Percentiles rank a stretch among this genome's conserved stretches.
phyloP scores from a whole-genome alignment of 2,113 vertebrate genomes.

The Aphelocoma coerulescens region DNA sequence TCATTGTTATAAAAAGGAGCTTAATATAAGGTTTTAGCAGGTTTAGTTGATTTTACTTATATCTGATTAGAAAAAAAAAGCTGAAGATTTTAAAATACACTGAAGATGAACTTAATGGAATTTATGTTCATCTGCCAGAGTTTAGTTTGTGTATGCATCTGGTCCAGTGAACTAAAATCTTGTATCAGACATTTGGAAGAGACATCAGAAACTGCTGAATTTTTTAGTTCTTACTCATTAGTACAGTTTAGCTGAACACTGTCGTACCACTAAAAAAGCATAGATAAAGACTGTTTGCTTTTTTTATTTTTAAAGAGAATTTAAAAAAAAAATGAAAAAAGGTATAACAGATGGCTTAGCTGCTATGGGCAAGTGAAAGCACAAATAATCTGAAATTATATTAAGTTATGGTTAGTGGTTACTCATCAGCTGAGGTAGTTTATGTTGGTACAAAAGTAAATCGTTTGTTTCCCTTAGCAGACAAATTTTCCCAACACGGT shows the following conservation, averaged over 20 bases:
- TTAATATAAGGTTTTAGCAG: not conserved
- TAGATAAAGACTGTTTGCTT: not conserved
- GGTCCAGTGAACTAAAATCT: not conserved
- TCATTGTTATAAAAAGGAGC: not conserved
- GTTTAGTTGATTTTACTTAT: not conserved
- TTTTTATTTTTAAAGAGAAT: not conserved
- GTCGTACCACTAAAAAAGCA: not conserved
- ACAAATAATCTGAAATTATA: slow-evolving; percentile 23
- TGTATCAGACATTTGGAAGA: not conserved
- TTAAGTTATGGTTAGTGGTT: slow-evolving; percentile 24
- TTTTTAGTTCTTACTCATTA: not conserved
- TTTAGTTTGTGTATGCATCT: not conserved
- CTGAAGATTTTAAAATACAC: not conserved
- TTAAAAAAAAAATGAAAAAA: not conserved
- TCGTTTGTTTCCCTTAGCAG: not conserved
- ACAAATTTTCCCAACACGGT: not conserved
- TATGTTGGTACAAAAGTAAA: not conserved
- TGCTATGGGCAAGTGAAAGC: not conserved
- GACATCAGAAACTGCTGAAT: not conserved
- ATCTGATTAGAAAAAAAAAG: not conserved
- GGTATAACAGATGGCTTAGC: slow-evolving; percentile 1
- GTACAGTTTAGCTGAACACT: not conserved
- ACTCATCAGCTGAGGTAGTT: not conserved
- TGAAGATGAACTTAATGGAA: not conserved
- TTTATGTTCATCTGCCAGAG: not conserved